These are phyloP conservation scores for Crax fasciolata DNA, from an alignment of 2,797 vertebrate species.

Conservation along the genomic window DNA sequence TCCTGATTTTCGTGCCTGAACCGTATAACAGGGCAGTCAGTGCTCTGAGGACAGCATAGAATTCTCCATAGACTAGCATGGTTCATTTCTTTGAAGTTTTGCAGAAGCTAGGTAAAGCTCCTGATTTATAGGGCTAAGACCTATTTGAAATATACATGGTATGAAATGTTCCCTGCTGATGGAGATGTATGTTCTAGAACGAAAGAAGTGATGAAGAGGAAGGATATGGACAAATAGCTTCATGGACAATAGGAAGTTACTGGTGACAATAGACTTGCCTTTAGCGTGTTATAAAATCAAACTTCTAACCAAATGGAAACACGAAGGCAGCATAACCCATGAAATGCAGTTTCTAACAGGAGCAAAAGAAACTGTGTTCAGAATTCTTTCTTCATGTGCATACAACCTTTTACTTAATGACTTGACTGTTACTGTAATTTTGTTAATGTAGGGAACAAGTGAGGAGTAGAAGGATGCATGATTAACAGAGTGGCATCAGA, in stretches of 20 bases:
- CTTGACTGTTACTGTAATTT: not conserved
- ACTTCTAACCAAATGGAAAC: not conserved
- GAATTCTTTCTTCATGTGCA: not conserved
- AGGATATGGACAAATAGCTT: not conserved
- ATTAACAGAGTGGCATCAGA: not conserved
- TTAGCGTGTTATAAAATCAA: not conserved
- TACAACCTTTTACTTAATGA: not conserved
- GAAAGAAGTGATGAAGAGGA: not conserved
- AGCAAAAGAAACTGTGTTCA: not conserved
- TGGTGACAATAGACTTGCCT: not conserved
- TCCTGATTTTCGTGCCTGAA: not conserved
- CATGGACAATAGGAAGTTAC: not conserved
- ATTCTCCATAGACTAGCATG: not conserved
- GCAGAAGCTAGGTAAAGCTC: not conserved
- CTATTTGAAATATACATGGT: rapidly evolving
- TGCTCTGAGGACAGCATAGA: not conserved
- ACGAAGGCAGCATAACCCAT: not conserved
- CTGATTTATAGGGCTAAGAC: not conserved
- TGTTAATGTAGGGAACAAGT: not conserved
- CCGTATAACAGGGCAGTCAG: not conserved
- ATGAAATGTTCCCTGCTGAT: not conserved
- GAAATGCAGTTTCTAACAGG: not conserved
- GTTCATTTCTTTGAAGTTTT: not conserved
- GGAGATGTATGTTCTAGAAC: not conserved
- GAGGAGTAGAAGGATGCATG: not conserved